phyloP scores from a whole-genome alignment of 2,113 vertebrate species.

The Rhodinocichla rosea region DNA sequence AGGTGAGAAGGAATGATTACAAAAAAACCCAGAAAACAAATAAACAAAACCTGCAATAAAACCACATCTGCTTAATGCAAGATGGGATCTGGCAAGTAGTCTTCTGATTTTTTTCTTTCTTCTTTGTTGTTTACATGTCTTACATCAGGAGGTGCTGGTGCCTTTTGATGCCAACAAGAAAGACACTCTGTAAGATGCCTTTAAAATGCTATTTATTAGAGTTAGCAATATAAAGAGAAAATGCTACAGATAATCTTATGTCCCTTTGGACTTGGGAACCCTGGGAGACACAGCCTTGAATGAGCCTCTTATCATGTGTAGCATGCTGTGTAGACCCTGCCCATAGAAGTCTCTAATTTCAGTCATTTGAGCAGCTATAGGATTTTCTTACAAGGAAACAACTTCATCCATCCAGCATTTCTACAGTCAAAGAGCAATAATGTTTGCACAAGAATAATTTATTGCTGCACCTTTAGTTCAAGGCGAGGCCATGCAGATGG shows the following conservation, averaged over 20 bases:
- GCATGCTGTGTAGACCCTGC: background rate
- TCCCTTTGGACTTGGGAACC: background rate
- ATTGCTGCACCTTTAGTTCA: background rate
- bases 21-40: background rate
- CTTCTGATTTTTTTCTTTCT: background rate
- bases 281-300: fast-evolving
- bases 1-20: background rate
- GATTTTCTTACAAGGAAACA: background rate
- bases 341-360: background rate
- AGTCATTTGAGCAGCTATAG: background rate
- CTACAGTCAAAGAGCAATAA: background rate
- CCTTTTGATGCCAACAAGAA: background rate
- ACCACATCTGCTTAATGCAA: background rate
- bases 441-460: background rate
- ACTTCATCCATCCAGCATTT: background rate
- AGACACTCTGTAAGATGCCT: background rate
- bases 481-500: fast-evolving
- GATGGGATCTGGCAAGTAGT: background rate
- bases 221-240: background rate
- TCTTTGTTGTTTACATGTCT: background rate
- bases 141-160: background rate
- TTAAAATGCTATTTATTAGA: background rate
- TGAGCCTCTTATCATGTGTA: background rate
- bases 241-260: background rate
- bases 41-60: background rate